Evolutionary conservation across 2,888 invertebrate species (phyloP), one percentile per base, ranked within the genome.

Genomic region (Malachius bipustulatus): DNA sequence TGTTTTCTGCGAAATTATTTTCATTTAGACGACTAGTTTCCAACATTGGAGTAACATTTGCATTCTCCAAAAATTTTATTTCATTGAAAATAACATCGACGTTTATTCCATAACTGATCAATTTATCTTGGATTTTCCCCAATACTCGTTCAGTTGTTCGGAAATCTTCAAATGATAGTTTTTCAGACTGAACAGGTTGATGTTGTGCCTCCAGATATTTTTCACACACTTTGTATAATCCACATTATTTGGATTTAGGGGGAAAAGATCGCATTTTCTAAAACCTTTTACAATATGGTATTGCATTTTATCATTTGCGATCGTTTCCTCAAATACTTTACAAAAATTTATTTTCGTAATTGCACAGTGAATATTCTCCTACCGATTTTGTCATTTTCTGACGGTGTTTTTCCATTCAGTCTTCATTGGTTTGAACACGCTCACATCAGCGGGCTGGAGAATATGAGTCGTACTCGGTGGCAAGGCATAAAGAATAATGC

Each of bases 371-470:
- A 28, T 11, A n/a, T 28, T 28, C 11, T 28, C 29, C 14, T 10
- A 6, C 4, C 31, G 31, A 28, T 11, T 19, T 19, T 19, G 24
- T 19, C 24, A 19, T 6, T n/a, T 6, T n/a, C n/a, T 19, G 6
- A 19, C 24, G 6, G 24, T 19, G n/a, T 28, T 42, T 40, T 46
- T 48, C 47, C 48, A 51, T 10, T 44, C 32, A 4, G 32, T 30
- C 35, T 51, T 50, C 13, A 50, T 32, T 6, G 47, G 45, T 4
- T 38, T 34, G 35, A 49, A 50, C 14, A 50, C 43, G 3, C 42
- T 40, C n/a, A 48, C 47, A 34, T 47, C 44, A 12, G 40, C 42
- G 3, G 49, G 50, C 33, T 52, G 48, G 16, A 48, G 26, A 12
- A 52, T 47, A 12, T 45, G 42, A 8, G 40, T 44, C 6, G 39